Conservation (phyloP, 1,140 invertebrate genomes). For the Callitettix versicolor region DNA sequence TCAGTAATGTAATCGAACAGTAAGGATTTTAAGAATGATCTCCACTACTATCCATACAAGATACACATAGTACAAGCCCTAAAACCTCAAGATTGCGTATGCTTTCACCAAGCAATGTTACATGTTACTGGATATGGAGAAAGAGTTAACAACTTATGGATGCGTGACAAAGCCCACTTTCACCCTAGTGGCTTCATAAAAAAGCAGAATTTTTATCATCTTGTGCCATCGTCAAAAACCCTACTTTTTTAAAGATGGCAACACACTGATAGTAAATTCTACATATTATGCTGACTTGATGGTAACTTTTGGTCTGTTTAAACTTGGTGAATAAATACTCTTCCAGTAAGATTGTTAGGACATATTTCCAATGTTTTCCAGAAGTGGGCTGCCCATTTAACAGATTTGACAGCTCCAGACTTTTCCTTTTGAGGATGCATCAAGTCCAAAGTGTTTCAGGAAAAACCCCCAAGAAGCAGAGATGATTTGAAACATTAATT, state of each 20-base stretch:
- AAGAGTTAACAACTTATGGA: slow-evolving; percentile 5
- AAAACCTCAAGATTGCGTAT: not conserved
- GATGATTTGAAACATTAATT: slow-evolving; percentile 8
- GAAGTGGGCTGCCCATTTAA: not conserved
- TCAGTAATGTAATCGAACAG: slow-evolving; percentile 2
- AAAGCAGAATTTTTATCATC: slow-evolving; percentile 29
- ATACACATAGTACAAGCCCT: slow-evolving; percentile 4
- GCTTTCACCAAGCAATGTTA: slow-evolving; percentile 2
- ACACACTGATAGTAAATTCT: slow-evolving; percentile 18
- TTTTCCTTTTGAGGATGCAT: no score
- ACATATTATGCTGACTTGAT: slow-evolving; percentile 23
- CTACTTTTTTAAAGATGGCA: slow-evolving; percentile 19
- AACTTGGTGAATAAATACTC: slow-evolving; percentile 4
- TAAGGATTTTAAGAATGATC: not conserved
- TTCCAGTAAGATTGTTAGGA: not conserved
- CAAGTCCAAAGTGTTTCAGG: no score
- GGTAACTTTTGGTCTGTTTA: slow-evolving; percentile 14
- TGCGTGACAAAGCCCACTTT: slow-evolving; percentile 31
- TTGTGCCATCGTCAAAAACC: slow-evolving; percentile 18
- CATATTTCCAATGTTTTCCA: not conserved
- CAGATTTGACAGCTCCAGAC: not conserved
- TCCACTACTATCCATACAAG: not conserved
- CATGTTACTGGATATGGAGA: slow-evolving; percentile 3
- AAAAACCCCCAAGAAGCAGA: no score
- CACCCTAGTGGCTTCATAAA: slow-evolving; percentile 30